Conservation (phyloP, 1,140 invertebrate species). For the Meteorus sp. region DNA sequence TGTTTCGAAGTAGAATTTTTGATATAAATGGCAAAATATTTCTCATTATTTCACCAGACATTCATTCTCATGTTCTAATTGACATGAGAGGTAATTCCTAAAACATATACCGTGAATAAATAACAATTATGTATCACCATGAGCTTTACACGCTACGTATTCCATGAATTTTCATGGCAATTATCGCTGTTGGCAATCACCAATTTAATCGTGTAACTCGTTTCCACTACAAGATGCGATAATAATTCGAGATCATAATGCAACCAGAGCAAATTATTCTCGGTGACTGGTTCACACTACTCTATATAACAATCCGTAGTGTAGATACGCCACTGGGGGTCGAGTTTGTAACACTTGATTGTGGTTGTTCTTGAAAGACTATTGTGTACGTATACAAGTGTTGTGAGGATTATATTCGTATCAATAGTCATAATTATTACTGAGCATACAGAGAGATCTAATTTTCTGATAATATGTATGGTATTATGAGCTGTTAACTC, state of each 20-base stretch:
- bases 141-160: not conserved
- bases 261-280: constrained; percentile 16
- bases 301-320: not conserved
- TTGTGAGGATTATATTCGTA: no score
- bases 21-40: not conserved
- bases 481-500: no score
- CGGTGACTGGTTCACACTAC: not conserved
- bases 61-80: not conserved
- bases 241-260: constrained; percentile 24
- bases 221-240: constrained; percentile 23
- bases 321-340: not conserved
- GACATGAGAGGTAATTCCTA: not conserved
- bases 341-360: not conserved
- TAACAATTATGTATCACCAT: not conserved
- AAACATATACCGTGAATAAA: not conserved
- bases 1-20: no score
- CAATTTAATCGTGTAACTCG: constrained; percentile 22
- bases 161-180: not conserved
- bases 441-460: no score
- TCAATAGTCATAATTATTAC: no score
- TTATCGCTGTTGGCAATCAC: constrained; percentile 14
- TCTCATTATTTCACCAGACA: not conserved
- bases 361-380: no score
- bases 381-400: no score
- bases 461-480: no score